Conservation (phyloP, 2,113 vertebrate species). For the Colius striatus region DNA sequence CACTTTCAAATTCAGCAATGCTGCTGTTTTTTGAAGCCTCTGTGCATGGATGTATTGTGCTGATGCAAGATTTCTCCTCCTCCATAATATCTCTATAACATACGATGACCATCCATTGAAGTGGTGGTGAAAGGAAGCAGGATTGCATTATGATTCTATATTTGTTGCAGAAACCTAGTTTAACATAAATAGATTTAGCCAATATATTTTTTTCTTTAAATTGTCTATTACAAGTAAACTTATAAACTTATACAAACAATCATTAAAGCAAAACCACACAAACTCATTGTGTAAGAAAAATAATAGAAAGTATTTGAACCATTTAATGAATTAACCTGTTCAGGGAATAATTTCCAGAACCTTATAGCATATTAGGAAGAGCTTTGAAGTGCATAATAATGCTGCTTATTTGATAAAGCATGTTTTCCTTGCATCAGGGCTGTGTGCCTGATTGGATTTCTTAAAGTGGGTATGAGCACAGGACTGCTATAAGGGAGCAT, state of each 20-base stretch:
- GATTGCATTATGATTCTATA: not conserved
- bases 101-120: not conserved
- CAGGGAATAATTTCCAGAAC: constrained; percentile 24
- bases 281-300: not conserved
- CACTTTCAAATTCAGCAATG: not conserved
- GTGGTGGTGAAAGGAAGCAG: not conserved
- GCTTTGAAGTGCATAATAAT: constrained; percentile 2
- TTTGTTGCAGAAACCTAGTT: not conserved
- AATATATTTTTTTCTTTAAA: not conserved
- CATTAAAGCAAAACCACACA: not conserved
- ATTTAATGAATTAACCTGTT: constrained; percentile 3
- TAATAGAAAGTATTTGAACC: not conserved
- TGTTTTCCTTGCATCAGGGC: not conserved
- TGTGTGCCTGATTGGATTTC: not conserved
- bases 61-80: not conserved
- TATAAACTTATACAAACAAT: not conserved
- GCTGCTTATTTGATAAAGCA: not conserved
- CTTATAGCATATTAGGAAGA: not conserved
- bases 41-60: not conserved
- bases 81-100: not conserved
- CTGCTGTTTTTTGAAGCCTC: not conserved
- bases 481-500: not conserved
- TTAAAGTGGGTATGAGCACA: not conserved
- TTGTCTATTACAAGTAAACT: not conserved
- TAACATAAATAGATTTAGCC: not conserved